Conservation (phyloP, 2,113 vertebrate genomes). For the Neoarius graeffei region DNA sequence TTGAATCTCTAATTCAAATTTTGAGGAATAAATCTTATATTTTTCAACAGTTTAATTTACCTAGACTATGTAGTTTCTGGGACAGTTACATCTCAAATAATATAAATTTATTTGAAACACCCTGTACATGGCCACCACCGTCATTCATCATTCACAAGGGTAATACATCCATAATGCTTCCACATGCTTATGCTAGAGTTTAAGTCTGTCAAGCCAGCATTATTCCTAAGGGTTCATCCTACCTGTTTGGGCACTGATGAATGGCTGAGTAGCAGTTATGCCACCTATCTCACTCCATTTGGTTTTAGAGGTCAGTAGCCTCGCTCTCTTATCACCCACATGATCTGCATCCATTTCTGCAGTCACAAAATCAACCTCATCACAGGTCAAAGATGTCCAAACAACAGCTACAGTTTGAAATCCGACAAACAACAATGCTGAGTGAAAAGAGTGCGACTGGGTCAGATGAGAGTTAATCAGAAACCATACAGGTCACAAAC, state of each 20-base stretch:
- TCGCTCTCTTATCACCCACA: conserved; percentile 48
- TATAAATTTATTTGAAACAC: too few species aligned
- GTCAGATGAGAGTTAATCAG: not conserved
- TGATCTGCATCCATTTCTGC: conserved; percentile 48
- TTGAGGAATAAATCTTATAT: too few species aligned
- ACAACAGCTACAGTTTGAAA: not conserved
- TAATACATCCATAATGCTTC: not conserved
- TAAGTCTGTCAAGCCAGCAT: not conserved
- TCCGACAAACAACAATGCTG: not conserved
- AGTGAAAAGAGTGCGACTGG: conserved; percentile 43
- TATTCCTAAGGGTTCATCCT: not conserved
- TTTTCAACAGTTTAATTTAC: too few species aligned
- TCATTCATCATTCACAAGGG: conserved; percentile 18
- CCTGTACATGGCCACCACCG: not conserved
- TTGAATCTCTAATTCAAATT: too few species aligned
- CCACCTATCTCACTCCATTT: conserved; percentile 48
- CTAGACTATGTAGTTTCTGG: too few species aligned
- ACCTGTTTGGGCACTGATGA: conserved; percentile 18
- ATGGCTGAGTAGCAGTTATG: not conserved
- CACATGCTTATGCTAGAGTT: not conserved
- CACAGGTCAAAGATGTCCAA: not conserved
- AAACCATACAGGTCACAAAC: not conserved
- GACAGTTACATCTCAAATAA: too few species aligned
- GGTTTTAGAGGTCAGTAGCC: conserved; percentile 41
- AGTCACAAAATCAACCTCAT: conserved; percentile 6